These are phyloP conservation scores for Hippoglossus stenolepis DNA, from an alignment of 2,113 vertebrate species.

Conservation along the genomic window DNA sequence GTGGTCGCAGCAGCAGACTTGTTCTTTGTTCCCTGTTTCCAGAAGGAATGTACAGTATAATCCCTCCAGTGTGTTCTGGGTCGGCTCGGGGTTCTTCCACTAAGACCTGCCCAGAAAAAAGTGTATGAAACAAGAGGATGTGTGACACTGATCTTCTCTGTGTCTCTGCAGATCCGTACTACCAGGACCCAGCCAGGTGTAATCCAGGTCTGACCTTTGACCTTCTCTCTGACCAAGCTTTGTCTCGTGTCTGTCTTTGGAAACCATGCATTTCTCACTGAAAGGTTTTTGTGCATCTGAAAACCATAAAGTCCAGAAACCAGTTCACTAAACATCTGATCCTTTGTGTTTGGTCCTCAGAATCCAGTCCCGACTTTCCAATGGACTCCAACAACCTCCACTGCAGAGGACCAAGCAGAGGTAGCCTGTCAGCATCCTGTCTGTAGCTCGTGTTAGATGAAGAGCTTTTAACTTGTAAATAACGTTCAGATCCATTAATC, in stretches of 20 bases:
- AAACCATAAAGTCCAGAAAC: background rate
- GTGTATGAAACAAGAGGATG: too few relatives aligned
- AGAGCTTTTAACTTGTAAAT: too few relatives aligned
- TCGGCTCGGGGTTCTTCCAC: too few relatives aligned
- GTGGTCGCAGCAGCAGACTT: too few relatives aligned
- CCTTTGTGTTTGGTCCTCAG: constrained; percentile 24
- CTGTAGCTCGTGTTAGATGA: background rate
- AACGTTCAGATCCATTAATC: too few relatives aligned
- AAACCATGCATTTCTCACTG: background rate
- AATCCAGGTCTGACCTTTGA: constrained; percentile 64
- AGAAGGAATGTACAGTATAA: too few relatives aligned
- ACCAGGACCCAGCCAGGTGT: constrained; percentile 79
- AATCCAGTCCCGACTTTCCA: constrained; percentile 89
- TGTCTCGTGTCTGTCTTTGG: too few relatives aligned
- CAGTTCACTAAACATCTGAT: background rate
- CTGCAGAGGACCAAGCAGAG: constrained; percentile 85
- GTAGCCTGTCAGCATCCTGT: constrained; percentile 65
- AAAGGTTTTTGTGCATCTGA: background rate
- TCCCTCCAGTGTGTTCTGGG: too few relatives aligned
- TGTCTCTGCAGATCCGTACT: constrained; percentile 74
- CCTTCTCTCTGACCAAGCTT: background rate
- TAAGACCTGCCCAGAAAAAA: too few relatives aligned
- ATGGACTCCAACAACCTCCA: constrained; percentile 92
- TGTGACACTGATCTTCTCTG: constrained; percentile 14
- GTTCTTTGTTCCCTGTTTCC: too few relatives aligned